Evolutionary conservation across 92 coral and sea anemone genomes (phyloP).

Genomic region (Virgularia gustaviana): DNA sequence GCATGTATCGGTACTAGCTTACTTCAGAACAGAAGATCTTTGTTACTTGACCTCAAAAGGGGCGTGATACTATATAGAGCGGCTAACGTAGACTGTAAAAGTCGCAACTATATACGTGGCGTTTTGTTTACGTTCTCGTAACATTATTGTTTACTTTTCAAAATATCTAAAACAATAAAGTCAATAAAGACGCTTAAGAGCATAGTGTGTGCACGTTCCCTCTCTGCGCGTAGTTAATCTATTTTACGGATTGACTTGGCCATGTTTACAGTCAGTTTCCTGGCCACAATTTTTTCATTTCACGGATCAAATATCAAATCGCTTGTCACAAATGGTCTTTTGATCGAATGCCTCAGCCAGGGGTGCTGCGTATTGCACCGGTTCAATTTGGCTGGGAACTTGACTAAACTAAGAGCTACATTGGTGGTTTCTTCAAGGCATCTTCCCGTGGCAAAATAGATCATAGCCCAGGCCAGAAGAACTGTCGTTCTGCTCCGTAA

Average conservation of each 20-base stretch:
- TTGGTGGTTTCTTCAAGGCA: not conserved
- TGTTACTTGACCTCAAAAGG: slow-evolving; percentile 13
- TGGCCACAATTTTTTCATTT: slow-evolving; percentile 1
- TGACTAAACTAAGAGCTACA: slow-evolving; percentile 6
- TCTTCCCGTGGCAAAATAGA: not conserved
- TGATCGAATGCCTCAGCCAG: slow-evolving; percentile 22
- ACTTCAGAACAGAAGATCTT: slow-evolving; percentile 30
- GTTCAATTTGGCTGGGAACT: not conserved
- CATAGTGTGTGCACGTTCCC: too few species aligned
- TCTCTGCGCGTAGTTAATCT: not conserved
- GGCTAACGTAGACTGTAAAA: not conserved
- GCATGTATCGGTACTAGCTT: not conserved
- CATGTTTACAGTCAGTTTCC: slow-evolving; percentile 5
- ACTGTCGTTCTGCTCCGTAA: not conserved
- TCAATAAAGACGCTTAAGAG: too few species aligned
- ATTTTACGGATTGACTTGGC: not conserved
- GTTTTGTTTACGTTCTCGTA: not conserved
- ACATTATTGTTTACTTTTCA: too few species aligned
- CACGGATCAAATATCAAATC: slow-evolving; percentile 38
- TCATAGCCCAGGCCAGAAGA: slow-evolving; percentile 8
- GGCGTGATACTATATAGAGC: slow-evolving; percentile 7
- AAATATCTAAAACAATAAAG: too few species aligned
- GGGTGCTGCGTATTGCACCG: slow-evolving; percentile 17
- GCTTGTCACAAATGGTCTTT: slow-evolving; percentile 40
- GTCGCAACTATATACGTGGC: not conserved